Evolutionary conservation across 2,888 invertebrate genomes (phyloP).

Genomic region (Drosophila setosimentum): DNA sequence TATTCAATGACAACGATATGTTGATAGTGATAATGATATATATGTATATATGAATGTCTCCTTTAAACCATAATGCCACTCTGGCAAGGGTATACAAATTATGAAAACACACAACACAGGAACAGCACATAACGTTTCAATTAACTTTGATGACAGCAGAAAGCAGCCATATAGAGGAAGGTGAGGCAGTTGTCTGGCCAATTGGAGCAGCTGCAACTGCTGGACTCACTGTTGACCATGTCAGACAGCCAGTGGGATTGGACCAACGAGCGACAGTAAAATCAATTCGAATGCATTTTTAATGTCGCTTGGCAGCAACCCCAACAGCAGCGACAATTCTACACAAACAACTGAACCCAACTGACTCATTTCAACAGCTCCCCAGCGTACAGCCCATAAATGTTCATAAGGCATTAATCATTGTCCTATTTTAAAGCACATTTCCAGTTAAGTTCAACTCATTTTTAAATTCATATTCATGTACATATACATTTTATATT

Average conservation of each 20-base stretch:
- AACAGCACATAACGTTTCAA: conserved; percentile 41
- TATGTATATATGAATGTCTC: neutral
- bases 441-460: neutral
- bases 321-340: neutral
- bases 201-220: conserved; percentile 4
- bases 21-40: too few species aligned
- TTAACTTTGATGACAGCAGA: conserved; percentile 37
- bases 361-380: neutral
- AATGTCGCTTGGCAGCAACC: conserved; percentile 29
- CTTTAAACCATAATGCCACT: neutral
- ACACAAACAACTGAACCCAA: neutral
- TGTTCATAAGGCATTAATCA: conserved; percentile 9
- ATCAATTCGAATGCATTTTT: conserved; percentile 64
- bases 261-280: conserved; percentile 21
- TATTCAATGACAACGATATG: too few species aligned
- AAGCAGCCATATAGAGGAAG: neutral
- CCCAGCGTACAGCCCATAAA: conserved; percentile 5
- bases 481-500: neutral
- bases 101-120: neutral
- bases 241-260: neutral
- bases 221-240: conserved; percentile 5
- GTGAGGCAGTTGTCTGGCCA: conserved; percentile 11
- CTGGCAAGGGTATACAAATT: conserved; percentile 4
- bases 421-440: conserved; percentile 1
- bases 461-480: neutral